Conservation (phyloP, 2,797 vertebrate species). For the Prionace glauca region DNA sequence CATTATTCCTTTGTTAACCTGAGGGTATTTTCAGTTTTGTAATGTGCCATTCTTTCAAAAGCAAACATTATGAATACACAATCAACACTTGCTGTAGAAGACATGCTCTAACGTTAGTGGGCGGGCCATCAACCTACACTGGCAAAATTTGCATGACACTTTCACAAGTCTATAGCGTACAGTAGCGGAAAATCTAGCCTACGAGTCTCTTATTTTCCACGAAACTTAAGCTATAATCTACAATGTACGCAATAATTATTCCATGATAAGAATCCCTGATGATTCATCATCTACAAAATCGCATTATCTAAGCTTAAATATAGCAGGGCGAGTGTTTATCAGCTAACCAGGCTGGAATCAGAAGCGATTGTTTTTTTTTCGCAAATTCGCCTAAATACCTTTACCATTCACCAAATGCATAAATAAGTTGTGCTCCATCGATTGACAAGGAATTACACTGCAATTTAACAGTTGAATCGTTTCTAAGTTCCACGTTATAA, state of each 20-base stretch:
- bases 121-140: slow-evolving; percentile 12
- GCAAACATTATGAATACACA: not conserved
- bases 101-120: not conserved
- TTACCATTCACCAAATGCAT: not conserved
- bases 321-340: not conserved
- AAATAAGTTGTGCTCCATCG: not conserved
- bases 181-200: slow-evolving; percentile 29
- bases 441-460: not conserved
- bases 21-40: not conserved
- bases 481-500: not conserved
- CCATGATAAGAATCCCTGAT: slow-evolving; percentile 29
- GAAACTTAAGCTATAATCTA: slow-evolving; percentile 25
- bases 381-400: not conserved
- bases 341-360: not conserved
- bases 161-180: slow-evolving; percentile 20
- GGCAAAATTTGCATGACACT: slow-evolving; percentile 17
- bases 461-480: not conserved
- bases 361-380: not conserved
- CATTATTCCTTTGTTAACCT: not conserved
- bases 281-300: not conserved
- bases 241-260: slow-evolving; percentile 23
- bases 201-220: slow-evolving; percentile 31
- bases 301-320: not conserved
- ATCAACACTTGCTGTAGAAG: not conserved
- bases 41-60: not conserved